A percentile compares a stretch with the other conserved stretches of the same genome.
These are phyloP conservation scores for Parochlus steinenii DNA, from an alignment of 2,888 invertebrate species.

Conservation along the genomic window DNA sequence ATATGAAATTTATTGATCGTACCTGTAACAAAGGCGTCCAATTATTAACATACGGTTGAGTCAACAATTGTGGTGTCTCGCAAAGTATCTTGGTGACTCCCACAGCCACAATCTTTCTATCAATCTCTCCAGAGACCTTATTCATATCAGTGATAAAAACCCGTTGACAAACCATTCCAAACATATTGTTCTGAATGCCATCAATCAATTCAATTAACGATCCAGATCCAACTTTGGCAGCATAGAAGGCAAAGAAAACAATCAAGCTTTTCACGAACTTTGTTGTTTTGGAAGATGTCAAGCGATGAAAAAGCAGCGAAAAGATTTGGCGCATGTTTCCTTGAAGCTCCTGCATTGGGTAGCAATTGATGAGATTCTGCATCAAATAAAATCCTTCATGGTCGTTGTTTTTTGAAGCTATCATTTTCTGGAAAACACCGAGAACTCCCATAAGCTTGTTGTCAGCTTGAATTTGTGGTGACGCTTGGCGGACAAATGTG, in stretches of 20 bases:
- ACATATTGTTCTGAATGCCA: constrained; percentile 78
- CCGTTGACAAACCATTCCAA: constrained; percentile 88
- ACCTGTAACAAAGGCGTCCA: constrained; percentile 44
- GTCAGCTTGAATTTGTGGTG: constrained; percentile 46
- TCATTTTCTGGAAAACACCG: constrained; percentile 91
- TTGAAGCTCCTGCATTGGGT: constrained; percentile 57
- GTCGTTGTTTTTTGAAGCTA: constrained; percentile 88
- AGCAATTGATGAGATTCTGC: constrained; percentile 66
- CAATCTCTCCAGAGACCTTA: constrained; percentile 65
- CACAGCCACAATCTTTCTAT: constrained; percentile 81
- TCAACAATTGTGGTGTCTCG: constrained; percentile 50
- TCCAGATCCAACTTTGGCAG: constrained; percentile 61
- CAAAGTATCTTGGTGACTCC: constrained; percentile 75
- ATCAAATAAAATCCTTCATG: constrained; percentile 91
- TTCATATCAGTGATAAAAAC: constrained; percentile 73
- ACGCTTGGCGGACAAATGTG: constrained; percentile 63
- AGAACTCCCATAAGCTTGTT: constrained; percentile 64
- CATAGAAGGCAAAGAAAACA: constrained; percentile 78
- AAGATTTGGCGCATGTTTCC: constrained; percentile 76
- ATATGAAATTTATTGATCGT: no score
- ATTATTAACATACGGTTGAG: constrained; percentile 45
- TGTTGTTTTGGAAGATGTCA: constrained; percentile 85
- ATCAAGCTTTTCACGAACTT: constrained; percentile 85
- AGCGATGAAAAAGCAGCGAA: constrained; percentile 78
- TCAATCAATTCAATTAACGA: constrained; percentile 64